Evolutionary conservation across 2,888 invertebrate species (phyloP), one percentile per base, ranked within the genome.

Genomic region (Petrolisthes cinctipes): DNA sequence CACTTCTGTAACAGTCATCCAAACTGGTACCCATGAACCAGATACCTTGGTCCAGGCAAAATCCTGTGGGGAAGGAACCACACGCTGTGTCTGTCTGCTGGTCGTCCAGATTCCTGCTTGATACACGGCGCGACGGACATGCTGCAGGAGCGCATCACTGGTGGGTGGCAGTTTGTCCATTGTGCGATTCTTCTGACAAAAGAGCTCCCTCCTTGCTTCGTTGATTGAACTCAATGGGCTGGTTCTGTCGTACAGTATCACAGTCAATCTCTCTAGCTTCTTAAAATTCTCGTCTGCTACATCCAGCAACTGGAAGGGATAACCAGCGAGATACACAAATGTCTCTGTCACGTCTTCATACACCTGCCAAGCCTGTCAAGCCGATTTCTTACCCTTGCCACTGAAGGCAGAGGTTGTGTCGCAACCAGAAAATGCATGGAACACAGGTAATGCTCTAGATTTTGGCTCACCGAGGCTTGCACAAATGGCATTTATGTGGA

Each of bases 131-230:
- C n/a, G 73, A 9, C 1, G 5, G 73, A 73, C 73, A 73, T 73
- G 73, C 73, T 73, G 73, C 5, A 20, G 73, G n/a, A 73, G 73
- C 20, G 73, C 73, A 20, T 5, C 73, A 73, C 20, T 73, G 68
- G 83, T 78, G 73, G 73, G 73, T 73, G 73, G 73, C 20, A 73
- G 20, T 20, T 73, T 73, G n/a, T 73, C 73, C 73, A 73, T 73
- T n/a, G n/a, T n/a, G n/a, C n/a, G n/a, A n/a, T n/a, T n/a, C n/a
- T n/a, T n/a, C n/a, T n/a, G n/a, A n/a, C n/a, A 73, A n/a, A 73
- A 73, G 73, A 73, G 73, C n/a, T 73, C 73, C 73, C 14, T 78
- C 53, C 78, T 78, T 5, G 78, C 53, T n/a, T 14, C 78, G 53
- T 53, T 78, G 54, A 73, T n/a, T 5, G 73, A 73, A n/a, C n/a